Conservation (phyloP, 37 sponge, comb jelly and placozoan genomes). For the Halichondria panicea region DNA sequence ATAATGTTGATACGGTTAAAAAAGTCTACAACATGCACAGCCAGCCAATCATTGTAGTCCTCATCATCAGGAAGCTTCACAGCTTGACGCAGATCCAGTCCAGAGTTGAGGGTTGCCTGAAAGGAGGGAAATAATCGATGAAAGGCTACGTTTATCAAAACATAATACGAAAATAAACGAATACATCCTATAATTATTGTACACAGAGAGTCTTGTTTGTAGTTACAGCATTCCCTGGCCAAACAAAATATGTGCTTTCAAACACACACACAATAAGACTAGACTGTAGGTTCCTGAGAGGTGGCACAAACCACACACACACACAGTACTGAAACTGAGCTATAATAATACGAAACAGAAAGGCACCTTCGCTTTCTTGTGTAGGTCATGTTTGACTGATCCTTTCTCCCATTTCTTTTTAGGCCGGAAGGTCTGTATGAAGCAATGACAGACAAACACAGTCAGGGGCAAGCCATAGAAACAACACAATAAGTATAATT, state of each 20-base stretch:
- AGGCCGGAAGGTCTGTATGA: constrained; percentile 83
- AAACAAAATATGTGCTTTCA: not conserved
- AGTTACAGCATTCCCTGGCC: too few species aligned
- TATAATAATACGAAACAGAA: too few species aligned
- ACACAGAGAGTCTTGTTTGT: not conserved
- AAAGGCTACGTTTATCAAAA: not conserved
- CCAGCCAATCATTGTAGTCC: constrained; percentile 87
- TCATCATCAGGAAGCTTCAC: constrained; percentile 78
- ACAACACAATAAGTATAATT: too few species aligned
- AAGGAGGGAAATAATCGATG: not conserved
- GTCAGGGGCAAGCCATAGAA: not conserved
- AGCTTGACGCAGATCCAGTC: constrained; percentile 77
- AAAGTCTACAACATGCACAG: constrained; percentile 93
- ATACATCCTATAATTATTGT: not conserved
- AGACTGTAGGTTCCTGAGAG: too few species aligned
- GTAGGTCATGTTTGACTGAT: constrained; percentile 80
- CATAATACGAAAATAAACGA: not conserved
- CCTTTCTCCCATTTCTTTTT: constrained; percentile 95
- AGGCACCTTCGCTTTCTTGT: constrained; percentile 89
- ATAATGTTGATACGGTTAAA: constrained; percentile 93
- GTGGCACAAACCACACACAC: too few species aligned
- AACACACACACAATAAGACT: not conserved
- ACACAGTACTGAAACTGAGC: too few species aligned
- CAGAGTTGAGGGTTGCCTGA: constrained; percentile 87
- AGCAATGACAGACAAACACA: not conserved